Conservation (phyloP, 23 tunicate species). For the Ascidia mentula region DNA sequence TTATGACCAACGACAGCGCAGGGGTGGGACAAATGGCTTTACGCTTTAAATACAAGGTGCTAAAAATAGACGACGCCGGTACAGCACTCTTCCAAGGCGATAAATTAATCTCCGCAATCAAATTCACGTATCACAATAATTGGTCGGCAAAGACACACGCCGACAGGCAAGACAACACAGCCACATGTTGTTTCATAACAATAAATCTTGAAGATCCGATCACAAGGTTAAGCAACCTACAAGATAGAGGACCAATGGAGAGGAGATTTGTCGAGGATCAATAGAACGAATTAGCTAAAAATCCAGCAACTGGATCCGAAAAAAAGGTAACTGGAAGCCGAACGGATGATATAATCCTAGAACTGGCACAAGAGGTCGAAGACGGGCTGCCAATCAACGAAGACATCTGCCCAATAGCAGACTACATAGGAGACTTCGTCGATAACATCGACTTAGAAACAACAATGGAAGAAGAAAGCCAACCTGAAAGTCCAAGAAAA, state of each 20-base stretch:
- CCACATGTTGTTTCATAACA: neutral
- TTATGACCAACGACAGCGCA: neutral
- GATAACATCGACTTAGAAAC: too few relatives aligned
- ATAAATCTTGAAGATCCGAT: neutral
- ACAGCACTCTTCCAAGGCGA: neutral
- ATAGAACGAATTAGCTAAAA: too few relatives aligned
- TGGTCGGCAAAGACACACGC: conserved; percentile 5
- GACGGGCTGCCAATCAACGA: too few relatives aligned
- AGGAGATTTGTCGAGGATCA: neutral
- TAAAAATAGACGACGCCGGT: neutral
- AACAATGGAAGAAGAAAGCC: too few relatives aligned
- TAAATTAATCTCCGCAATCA: neutral
- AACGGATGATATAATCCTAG: too few relatives aligned
- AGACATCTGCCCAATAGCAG: too few relatives aligned
- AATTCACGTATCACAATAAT: conserved; percentile 7
- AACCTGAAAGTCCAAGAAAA: too few relatives aligned
- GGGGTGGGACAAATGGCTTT: too few relatives aligned
- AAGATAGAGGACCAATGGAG: neutral
- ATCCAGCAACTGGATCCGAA: too few relatives aligned
- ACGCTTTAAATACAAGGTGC: neutral
- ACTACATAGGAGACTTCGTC: too few relatives aligned
- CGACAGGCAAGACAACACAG: conserved; percentile 7
- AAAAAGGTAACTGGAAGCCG: too few relatives aligned
- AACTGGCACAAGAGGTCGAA: too few relatives aligned
- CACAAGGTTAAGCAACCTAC: neutral